A percentile compares a stretch with the other conserved stretches of the same genome.
phyloP scores from a whole-genome alignment of 2,888 invertebrate genomes.

The Cryptocephalus moraei region DNA sequence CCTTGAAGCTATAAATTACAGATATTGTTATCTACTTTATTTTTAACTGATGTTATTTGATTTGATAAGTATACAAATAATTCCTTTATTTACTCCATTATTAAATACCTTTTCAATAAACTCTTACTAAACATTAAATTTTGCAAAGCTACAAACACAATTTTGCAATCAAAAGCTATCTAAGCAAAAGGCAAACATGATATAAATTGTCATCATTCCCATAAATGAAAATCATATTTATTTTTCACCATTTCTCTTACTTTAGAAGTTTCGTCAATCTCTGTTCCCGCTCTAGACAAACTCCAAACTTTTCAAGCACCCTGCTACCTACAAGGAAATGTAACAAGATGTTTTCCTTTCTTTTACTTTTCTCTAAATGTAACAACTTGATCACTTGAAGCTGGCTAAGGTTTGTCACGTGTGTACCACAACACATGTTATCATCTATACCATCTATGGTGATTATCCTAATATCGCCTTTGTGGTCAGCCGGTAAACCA shows the following conservation, averaged over 20 bases:
- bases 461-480: conserved; percentile 65
- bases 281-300: conserved; percentile 56
- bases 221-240: too few relatives aligned
- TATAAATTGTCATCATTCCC: too few relatives aligned
- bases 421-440: conserved; percentile 84
- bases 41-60: too few relatives aligned
- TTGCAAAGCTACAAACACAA: too few relatives aligned
- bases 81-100: too few relatives aligned
- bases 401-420: conserved; percentile 65
- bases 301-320: conserved; percentile 50
- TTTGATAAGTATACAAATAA: too few relatives aligned
- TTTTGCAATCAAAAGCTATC: too few relatives aligned
- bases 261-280: conserved; percentile 58
- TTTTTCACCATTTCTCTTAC: conserved; percentile 47
- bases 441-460: conserved; percentile 66
- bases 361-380: conserved; percentile 60
- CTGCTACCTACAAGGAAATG: conserved; percentile 66
- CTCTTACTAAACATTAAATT: too few relatives aligned
- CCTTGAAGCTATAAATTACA: too few relatives aligned
- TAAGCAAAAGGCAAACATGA: too few relatives aligned
- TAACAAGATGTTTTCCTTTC: conserved; percentile 52
- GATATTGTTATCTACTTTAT: too few relatives aligned
- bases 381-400: conserved; percentile 58
- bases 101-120: too few relatives aligned
- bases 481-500: conserved; percentile 71